phyloP scores from a whole-genome alignment of 2,113 vertebrate species.

The Hyperoodon ampullatus region DNA sequence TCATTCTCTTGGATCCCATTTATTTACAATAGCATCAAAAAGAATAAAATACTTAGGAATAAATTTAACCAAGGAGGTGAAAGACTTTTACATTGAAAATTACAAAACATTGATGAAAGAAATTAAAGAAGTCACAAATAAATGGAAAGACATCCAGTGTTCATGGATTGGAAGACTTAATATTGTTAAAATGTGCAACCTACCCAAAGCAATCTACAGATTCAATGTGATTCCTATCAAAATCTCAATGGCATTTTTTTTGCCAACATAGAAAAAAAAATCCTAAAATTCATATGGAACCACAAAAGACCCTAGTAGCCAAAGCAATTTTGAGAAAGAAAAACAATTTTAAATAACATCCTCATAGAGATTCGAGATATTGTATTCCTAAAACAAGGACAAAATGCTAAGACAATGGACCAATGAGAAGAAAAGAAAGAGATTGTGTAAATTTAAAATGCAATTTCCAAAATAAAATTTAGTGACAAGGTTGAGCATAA shows the following conservation, averaged over 20 bases:
- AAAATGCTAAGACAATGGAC: neutral
- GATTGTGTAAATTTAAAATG: neutral
- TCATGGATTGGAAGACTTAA: neutral
- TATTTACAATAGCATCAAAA: neutral
- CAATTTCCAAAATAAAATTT: conserved; percentile 23
- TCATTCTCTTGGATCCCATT: neutral
- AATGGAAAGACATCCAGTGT: neutral
- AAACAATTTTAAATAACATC: conserved; percentile 19
- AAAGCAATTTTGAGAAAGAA: neutral
- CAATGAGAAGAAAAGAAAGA: neutral
- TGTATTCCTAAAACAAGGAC: neutral
- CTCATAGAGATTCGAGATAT: neutral
- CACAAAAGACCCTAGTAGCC: neutral
- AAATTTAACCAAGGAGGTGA: neutral
- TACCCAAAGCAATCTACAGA: neutral
- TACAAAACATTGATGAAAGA: neutral
- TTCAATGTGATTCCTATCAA: neutral
- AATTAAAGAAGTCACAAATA: neutral
- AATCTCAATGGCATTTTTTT: neutral
- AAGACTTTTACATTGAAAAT: neutral
- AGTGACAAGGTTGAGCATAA: neutral
- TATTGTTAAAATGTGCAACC: neutral
- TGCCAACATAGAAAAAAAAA: neutral
- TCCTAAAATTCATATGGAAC: neutral
- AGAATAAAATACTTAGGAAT: neutral